These are phyloP conservation scores for Protula sp. DNA, from an alignment of 2,888 invertebrate species.

Conservation along the genomic window DNA sequence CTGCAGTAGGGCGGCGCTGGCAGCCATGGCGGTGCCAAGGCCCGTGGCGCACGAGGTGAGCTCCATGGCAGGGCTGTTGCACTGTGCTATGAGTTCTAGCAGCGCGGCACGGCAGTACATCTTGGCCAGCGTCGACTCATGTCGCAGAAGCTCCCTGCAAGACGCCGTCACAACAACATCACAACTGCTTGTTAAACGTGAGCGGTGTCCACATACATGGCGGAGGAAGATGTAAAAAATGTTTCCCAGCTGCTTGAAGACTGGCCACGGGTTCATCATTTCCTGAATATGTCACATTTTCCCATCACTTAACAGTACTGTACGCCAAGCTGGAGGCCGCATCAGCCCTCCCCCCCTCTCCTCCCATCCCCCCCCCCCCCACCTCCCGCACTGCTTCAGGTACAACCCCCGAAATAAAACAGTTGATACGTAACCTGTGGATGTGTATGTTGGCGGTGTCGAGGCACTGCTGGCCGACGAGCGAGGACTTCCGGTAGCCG, in stretches of 20 bases:
- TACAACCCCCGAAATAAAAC: too few species aligned
- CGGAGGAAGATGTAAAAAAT: slow-evolving; percentile 1
- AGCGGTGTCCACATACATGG: background rate
- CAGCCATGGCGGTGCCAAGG: slow-evolving; percentile 35
- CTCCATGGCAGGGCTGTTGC: slow-evolving; percentile 48
- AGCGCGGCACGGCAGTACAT: slow-evolving; percentile 48
- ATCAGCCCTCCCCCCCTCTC: too few species aligned
- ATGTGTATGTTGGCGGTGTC: slow-evolving; percentile 46
- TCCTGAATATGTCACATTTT: too few species aligned
- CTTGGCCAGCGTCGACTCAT: slow-evolving; percentile 43
- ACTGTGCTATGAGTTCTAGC: slow-evolving; percentile 44
- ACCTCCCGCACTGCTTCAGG: too few species aligned
- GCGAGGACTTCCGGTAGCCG: slow-evolving; percentile 36
- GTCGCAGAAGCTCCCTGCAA: slow-evolving; percentile 44
- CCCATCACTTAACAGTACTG: too few species aligned
- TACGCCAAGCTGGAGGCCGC: too few species aligned
- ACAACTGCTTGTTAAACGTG: background rate
- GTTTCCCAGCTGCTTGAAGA: too few species aligned
- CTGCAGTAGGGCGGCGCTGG: slow-evolving; percentile 42
- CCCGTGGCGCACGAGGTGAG: slow-evolving; percentile 29
- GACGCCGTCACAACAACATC: background rate
- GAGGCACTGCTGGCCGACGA: slow-evolving; percentile 17
- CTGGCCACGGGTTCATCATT: too few species aligned
- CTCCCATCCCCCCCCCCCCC: too few species aligned
- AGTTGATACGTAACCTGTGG: too few species aligned